Conservation (phyloP, 2,888 invertebrate genomes). For the Malthinus flaveolus region DNA sequence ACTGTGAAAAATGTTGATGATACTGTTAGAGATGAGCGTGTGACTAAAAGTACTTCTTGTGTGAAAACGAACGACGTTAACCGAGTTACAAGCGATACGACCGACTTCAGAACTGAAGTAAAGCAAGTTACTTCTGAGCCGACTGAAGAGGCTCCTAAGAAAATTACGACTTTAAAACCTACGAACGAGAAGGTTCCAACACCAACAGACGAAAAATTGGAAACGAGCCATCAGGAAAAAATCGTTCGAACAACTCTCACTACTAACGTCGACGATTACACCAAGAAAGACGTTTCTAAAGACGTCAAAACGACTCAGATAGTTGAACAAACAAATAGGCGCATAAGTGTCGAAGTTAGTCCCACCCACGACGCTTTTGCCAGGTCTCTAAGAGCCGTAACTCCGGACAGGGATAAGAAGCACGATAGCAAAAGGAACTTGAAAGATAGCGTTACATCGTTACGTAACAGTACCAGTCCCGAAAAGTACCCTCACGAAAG, state of each 20-base stretch:
- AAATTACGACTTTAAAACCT: no score
- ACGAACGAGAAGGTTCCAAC: no score
- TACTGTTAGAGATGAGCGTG: no score
- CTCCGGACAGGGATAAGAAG: conserved; percentile 58
- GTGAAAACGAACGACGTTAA: no score
- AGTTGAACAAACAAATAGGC: conserved; percentile 56
- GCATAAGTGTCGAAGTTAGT: conserved; percentile 66
- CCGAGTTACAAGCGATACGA: no score
- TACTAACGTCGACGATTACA: conserved; percentile 26
- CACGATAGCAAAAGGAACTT: conserved; percentile 57
- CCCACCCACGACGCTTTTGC: conserved; percentile 79
- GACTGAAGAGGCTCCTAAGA: no score
- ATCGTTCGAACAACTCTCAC: conserved; percentile 42
- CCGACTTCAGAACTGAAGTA: no score
- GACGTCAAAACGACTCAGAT: conserved; percentile 66
- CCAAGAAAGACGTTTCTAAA: conserved; percentile 21
- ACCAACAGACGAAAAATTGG: no score
- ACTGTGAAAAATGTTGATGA: no score
- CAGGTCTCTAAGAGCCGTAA: conserved; percentile 69
- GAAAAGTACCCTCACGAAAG: conserved; percentile 44
- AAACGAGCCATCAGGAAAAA: neutral
- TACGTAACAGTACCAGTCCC: conserved; percentile 58
- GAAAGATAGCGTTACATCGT: conserved; percentile 59
- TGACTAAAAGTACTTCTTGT: no score
- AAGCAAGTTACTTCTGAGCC: neutral